Evolutionary conservation across 2,888 invertebrate species (phyloP).

Genomic region (Chironomus riparius): DNA sequence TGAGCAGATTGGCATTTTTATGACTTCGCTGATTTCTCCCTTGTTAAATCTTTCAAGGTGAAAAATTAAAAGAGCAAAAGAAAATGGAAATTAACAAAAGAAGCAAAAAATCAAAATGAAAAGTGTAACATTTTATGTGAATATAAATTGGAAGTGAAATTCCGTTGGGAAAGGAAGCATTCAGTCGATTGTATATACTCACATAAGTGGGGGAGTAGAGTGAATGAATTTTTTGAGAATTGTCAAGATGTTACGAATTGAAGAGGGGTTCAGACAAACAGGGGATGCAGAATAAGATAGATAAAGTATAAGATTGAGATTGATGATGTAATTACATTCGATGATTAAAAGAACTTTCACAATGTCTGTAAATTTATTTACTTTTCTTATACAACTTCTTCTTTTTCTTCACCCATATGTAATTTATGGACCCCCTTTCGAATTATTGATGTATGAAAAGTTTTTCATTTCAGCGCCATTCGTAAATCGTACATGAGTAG

Average conservation of each 20-base stretch:
- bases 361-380: not conserved
- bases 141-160: not conserved
- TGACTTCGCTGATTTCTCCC: not conserved
- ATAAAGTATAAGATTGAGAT: conserved; percentile 18
- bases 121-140: not conserved
- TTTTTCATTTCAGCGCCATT: no score
- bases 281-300: not conserved
- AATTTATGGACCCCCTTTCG: conserved; percentile 19
- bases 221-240: not conserved
- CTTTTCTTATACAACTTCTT: not conserved
- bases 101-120: not conserved
- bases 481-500: no score
- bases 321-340: conserved; percentile 27
- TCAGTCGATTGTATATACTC: not conserved
- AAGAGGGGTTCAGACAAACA: not conserved
- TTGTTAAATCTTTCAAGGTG: not conserved
- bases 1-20: no score
- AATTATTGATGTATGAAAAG: no score
- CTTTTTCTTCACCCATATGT: not conserved
- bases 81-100: not conserved
- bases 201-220: not conserved
- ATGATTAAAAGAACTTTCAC: conserved; percentile 26
- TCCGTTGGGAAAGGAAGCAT: not conserved
- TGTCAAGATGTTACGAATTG: not conserved
- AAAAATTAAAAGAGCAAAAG: not conserved